Conservation (phyloP, 2,888 invertebrate species). For the Amphiduros pacificus region DNA sequence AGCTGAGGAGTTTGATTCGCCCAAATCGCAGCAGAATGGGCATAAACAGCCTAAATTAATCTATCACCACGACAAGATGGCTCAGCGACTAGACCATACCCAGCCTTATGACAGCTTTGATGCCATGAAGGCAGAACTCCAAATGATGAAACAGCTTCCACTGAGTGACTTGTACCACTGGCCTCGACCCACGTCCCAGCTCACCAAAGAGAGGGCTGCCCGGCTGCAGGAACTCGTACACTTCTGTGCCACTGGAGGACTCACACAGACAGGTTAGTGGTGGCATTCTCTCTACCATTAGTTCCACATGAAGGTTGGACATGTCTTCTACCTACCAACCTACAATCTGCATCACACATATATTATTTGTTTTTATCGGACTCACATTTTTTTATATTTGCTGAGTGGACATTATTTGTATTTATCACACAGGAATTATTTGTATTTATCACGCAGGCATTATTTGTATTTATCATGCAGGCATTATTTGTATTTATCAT, state of each 20-base stretch:
- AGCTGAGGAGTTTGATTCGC: constrained; percentile 41
- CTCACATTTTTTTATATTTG: too few species aligned
- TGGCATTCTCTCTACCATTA: too few species aligned
- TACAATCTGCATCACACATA: too few species aligned
- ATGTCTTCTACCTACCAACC: too few species aligned
- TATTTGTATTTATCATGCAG: too few species aligned
- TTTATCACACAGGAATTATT: too few species aligned
- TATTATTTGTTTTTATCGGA: too few species aligned
- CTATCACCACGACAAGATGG: constrained; percentile 47
- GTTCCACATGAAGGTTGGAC: too few species aligned
- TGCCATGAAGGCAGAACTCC: constrained; percentile 43
- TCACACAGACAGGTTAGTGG: constrained; percentile 53
- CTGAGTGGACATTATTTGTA: too few species aligned
- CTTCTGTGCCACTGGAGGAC: constrained; percentile 48
- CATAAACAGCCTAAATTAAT: constrained; percentile 46
- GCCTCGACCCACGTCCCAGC: constrained; percentile 35
- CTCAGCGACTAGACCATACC: constrained; percentile 45
- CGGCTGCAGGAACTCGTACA: constrained; percentile 56
- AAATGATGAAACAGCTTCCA: constrained; percentile 46
- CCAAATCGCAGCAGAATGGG: constrained; percentile 21
- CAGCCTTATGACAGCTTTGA: constrained; percentile 45
- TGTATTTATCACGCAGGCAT: too few species aligned
- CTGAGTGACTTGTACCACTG: not conserved
- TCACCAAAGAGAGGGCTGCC: constrained; percentile 46
- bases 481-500: too few species aligned